A percentile compares a stretch with the other conserved stretches of the same genome.
phyloP scores from a whole-genome alignment of 2,113 vertebrate genomes.

The Cephalopterus ornatus region DNA sequence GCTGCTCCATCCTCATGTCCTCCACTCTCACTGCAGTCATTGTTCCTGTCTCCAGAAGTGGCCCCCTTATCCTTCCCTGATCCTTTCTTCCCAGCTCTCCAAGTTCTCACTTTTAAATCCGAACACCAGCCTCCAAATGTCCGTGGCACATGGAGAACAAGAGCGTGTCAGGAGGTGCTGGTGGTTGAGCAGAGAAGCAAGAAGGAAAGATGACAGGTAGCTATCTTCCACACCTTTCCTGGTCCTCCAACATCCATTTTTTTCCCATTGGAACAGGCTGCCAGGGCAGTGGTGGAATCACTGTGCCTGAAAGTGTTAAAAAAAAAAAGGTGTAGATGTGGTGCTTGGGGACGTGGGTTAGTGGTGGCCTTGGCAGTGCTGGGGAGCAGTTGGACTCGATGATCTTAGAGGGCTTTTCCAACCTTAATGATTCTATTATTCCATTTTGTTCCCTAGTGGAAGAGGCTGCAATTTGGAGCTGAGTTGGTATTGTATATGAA shows the following conservation, averaged over 20 bases:
- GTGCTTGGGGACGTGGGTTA: not conserved
- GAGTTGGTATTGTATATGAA: not conserved
- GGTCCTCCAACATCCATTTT: fast-evolving
- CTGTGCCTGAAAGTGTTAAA: not conserved
- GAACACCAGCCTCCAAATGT: fast-evolving
- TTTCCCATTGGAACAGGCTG: not conserved
- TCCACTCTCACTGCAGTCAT: not conserved
- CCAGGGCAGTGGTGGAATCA: not conserved
- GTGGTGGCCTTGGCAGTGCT: not conserved
- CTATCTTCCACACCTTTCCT: not conserved
- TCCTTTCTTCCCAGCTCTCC: not conserved
- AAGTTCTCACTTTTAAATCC: not conserved
- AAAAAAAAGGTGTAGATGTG: not conserved
- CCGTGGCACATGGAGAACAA: not conserved
- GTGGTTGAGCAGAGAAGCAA: not conserved
- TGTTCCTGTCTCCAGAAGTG: not conserved
- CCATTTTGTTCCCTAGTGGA: not conserved
- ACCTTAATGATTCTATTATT: not conserved
- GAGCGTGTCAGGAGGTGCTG: not conserved
- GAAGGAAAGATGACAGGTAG: not conserved
- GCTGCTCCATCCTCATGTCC: not conserved
- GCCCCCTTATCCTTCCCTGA: not conserved
- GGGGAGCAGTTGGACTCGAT: not conserved
- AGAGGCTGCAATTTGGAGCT: not conserved
- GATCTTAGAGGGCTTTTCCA: not conserved